Percentiles rank a stretch among this genome's conserved stretches.
phyloP scores from a whole-genome alignment of 1,140 invertebrate species.

The Adelges cooleyi region DNA sequence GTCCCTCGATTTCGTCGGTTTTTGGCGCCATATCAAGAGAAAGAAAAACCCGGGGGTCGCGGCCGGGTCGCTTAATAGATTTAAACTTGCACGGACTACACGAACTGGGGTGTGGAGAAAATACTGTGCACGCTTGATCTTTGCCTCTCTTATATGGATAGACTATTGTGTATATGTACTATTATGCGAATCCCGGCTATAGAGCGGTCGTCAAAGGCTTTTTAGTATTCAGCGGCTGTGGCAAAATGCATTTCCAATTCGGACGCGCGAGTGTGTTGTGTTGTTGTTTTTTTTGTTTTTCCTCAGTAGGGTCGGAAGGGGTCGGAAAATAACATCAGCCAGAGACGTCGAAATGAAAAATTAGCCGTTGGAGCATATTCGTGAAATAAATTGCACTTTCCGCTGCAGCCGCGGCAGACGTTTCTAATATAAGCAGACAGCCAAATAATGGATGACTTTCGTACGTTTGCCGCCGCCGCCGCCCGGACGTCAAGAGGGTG shows the following conservation, averaged over 20 bases:
- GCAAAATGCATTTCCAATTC: constrained; percentile 16
- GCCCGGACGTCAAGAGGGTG: background rate
- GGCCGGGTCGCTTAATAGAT: constrained; percentile 13
- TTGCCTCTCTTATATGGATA: too few relatives aligned
- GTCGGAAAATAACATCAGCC: background rate
- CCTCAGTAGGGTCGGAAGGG: background rate
- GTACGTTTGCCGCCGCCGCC: constrained; percentile 5
- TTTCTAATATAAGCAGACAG: constrained; percentile 22
- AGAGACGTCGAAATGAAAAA: constrained; percentile 21
- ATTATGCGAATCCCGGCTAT: too few relatives aligned
- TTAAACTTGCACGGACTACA: constrained; percentile 9
- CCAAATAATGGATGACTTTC: constrained; percentile 26
- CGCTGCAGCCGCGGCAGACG: background rate
- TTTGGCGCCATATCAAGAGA: constrained; percentile 14
- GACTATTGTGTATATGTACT: too few relatives aligned
- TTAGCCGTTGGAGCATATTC: constrained; percentile 23
- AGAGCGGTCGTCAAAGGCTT: too few relatives aligned
- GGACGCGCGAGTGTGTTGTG: background rate
- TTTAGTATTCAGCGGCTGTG: constrained; percentile 24
- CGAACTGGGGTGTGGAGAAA: too few relatives aligned
- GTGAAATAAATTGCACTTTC: constrained; percentile 17
- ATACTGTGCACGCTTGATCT: too few relatives aligned
- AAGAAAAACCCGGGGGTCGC: background rate
- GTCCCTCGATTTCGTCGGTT: background rate
- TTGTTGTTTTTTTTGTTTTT: background rate